Base-by-base conservation (phyloP, 2,888 invertebrate species). In the Chirona hameri region DNA sequence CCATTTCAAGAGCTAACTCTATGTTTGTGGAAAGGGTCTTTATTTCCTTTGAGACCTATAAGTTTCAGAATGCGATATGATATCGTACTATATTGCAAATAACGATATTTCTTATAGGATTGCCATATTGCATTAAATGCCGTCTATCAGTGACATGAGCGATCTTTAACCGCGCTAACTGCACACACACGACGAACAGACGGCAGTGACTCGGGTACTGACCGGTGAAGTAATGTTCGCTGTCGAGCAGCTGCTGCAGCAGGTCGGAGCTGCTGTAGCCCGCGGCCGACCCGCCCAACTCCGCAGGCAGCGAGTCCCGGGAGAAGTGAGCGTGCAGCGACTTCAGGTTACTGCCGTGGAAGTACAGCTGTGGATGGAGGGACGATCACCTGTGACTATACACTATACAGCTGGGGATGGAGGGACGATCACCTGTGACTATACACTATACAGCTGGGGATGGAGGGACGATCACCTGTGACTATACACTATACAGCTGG, bases 301-400 rank as follows among this genome's bases (percentile, higher is more conserved):
- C 76, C 1, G 39, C 39, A 18, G 76, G 76, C 76, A 76, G 76
- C 14, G 18, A 21, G 46, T 18, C 39, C 21, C 39, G 76, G 24
- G 46, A 24, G 24, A 76, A 76, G 76, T 76, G 46, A 9, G 76
- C 76, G 76, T 76, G 76, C 76, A 76, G 76, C 39, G 76, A 76
- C 76, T 76, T 76, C 24, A 76, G 76, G 46, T 46, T 46, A 21
- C 46, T 46, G 76, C 76, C 76, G 46, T 76, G 76, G 24, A 76
- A 76, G 46, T 46, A 46, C 46, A 76, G 39, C 76, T 76, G 76
- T 5, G 27, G 69, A 29, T 12, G 60, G 1, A n/a, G 60, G 18
- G 60, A 52, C 52, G 52, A 18, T 52, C 9, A 52, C 52, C 7
- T 18, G 48, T 48, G 48, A 12, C 12, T 48, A n/a, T n/a, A n/a